Evolutionary conservation across 2,888 invertebrate genomes (phyloP).

Genomic region (Vesta saturnalis): DNA sequence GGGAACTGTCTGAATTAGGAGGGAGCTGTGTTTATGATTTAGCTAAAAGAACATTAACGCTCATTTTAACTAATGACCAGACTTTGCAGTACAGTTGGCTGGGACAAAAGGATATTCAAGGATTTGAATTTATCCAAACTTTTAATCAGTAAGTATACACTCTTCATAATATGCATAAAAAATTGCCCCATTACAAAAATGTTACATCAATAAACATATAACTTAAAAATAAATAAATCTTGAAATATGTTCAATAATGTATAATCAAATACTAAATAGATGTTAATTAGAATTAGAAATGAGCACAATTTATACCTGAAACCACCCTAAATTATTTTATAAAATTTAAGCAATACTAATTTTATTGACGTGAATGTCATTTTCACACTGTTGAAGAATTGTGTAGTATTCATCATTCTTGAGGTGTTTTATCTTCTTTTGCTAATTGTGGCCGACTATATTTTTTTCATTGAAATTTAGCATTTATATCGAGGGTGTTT

Average conservation of each 20-base stretch:
- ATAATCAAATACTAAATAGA: neutral
- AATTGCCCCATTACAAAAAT: neutral
- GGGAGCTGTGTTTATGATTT: neutral
- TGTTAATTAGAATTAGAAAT: neutral
- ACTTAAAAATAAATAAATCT: neutral
- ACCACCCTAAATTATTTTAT: neutral
- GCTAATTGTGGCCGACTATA: constrained; percentile 1
- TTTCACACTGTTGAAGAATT: neutral
- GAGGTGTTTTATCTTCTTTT: neutral
- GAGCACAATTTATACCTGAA: neutral
- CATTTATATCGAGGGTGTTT: neutral
- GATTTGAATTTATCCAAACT: neutral
- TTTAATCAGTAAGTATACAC: neutral
- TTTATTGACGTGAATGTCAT: too few relatives aligned
- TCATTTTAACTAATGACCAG: constrained; percentile 3
- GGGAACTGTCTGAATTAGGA: constrained; percentile 1
- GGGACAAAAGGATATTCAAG: neutral
- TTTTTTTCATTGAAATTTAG: neutral
- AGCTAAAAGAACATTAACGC: neutral
- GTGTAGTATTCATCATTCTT: neutral
- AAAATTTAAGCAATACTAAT: neutral
- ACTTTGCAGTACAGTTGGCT: neutral
- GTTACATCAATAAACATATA: neutral
- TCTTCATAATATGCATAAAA: neutral
- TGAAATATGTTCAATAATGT: neutral